Conservation (phyloP, 1,140 invertebrate species). For the Trichoplusia ni region DNA sequence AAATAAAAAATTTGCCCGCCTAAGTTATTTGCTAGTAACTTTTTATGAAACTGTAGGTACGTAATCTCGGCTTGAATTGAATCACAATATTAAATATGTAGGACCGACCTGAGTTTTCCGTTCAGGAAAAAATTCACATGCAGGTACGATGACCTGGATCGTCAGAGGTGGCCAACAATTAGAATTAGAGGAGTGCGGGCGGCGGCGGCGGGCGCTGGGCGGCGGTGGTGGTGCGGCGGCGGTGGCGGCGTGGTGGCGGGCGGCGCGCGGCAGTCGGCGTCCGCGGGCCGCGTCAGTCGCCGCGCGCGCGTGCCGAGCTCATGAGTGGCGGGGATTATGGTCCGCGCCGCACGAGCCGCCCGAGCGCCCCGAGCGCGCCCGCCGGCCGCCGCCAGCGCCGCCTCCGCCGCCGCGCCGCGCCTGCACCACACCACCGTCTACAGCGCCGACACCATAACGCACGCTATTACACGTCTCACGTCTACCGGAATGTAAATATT, state of each 20-base stretch:
- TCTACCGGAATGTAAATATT: conserved; percentile 79
- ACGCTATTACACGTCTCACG: conserved; percentile 66
- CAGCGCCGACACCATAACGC: conserved; percentile 61
- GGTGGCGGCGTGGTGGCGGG: conserved; percentile 45
- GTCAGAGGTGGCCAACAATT: conserved; percentile 71
- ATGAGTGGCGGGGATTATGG: conserved; percentile 61
- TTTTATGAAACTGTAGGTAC: conserved; percentile 50
- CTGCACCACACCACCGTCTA: conserved; percentile 41
- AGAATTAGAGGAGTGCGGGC: conserved; percentile 66
- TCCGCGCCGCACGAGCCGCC: conserved; percentile 64
- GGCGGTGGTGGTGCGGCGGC: conserved; percentile 42
- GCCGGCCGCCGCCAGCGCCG: conserved; percentile 41
- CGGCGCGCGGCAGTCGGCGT: conserved; percentile 25
- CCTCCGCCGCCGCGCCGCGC: conserved; percentile 48
- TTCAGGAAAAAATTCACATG: conserved; percentile 58
- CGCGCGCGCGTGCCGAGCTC: conserved; percentile 40
- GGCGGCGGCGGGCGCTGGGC: conserved; percentile 43
- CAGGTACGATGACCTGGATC: conserved; percentile 72
- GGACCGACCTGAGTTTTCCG: conserved; percentile 53
- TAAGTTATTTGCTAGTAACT: conserved; percentile 48
- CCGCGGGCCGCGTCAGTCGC: conserved; percentile 47
- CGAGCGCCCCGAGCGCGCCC: conserved; percentile 56
- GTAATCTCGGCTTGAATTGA: conserved; percentile 51
- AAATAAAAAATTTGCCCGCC: conserved; percentile 41
- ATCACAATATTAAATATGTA: conserved; percentile 63